phyloP scores from a whole-genome alignment of 1,140 invertebrate genomes.

The Delia radicum region DNA sequence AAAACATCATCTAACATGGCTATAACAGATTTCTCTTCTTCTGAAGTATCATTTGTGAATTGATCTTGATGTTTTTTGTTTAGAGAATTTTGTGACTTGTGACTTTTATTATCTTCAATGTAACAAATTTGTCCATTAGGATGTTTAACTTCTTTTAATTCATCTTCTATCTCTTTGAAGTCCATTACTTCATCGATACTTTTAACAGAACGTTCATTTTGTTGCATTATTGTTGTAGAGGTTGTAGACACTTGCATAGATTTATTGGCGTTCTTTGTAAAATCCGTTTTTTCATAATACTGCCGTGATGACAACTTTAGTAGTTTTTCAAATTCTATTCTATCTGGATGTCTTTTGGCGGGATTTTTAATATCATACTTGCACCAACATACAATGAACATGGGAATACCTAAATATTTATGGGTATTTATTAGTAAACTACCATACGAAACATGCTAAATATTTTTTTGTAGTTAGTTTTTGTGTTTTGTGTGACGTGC shows the following conservation, averaged over 20 bases:
- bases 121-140: slow-evolving; percentile 49
- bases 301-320: slow-evolving; percentile 11
- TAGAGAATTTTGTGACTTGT: slow-evolving; percentile 32
- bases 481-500: neutral
- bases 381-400: slow-evolving; percentile 51
- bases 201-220: slow-evolving; percentile 28
- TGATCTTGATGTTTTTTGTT: slow-evolving; percentile 14
- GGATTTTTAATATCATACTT: slow-evolving; percentile 45
- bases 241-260: neutral
- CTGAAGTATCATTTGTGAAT: neutral
- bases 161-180: slow-evolving; percentile 43
- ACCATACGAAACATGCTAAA: slow-evolving; percentile 17
- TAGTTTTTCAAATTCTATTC: slow-evolving; percentile 34
- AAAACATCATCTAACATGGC: slow-evolving; percentile 51
- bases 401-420: slow-evolving; percentile 48
- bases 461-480: neutral
- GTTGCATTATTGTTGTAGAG: neutral
- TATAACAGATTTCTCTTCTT: slow-evolving; percentile 48
- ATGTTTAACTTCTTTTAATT: slow-evolving; percentile 41
- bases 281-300: neutral
- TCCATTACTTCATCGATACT: slow-evolving; percentile 47
- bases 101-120: slow-evolving; percentile 45
- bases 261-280: slow-evolving; percentile 32
- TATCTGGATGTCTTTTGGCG: slow-evolving; percentile 39
- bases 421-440: slow-evolving; percentile 13